Percentiles rank a stretch among this genome's conserved stretches.
These are phyloP conservation scores for Palythoa heliodiscus DNA, from an alignment of 92 coral and sea anemone genomes.

Conservation along the genomic window DNA sequence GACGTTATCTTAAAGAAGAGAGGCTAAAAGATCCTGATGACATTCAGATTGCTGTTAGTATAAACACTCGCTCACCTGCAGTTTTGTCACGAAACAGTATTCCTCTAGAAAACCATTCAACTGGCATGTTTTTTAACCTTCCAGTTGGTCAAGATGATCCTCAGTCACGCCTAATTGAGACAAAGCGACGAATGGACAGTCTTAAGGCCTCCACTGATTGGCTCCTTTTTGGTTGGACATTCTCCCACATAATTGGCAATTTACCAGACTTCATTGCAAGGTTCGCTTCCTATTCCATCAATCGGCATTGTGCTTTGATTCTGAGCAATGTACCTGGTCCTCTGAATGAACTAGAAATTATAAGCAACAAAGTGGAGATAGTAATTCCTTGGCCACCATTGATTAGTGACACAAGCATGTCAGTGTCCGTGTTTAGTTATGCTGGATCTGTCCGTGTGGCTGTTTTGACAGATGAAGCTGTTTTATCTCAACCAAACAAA, in stretches of 20 bases:
- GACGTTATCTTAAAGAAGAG: slow-evolving; percentile 85
- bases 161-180: slow-evolving; percentile 76
- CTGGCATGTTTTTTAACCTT: slow-evolving; percentile 84
- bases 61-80: slow-evolving; percentile 85
- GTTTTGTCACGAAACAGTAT: slow-evolving; percentile 74
- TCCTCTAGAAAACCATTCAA: slow-evolving; percentile 90
- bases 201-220: slow-evolving; percentile 88
- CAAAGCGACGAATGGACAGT: slow-evolving; percentile 94
- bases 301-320: slow-evolving; percentile 79
- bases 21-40: slow-evolving; percentile 72
- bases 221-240: slow-evolving; percentile 82
- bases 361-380: slow-evolving; percentile 77
- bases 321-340: slow-evolving; percentile 99
- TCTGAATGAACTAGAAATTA: slow-evolving; percentile 78
- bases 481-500: slow-evolving; percentile 69
- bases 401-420: slow-evolving; percentile 93
- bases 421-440: slow-evolving; percentile 91
- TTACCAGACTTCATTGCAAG: slow-evolving; percentile 86
- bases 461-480: slow-evolving; percentile 86
- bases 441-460: slow-evolving; percentile 92
- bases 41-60: slow-evolving; percentile 89
- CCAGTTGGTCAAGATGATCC: slow-evolving; percentile 80
- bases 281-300: slow-evolving; percentile 78
- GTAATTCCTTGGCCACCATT: slow-evolving; percentile 98
- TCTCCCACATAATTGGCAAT: slow-evolving; percentile 80